Evolutionary conservation across 2,888 invertebrate genomes (phyloP).

Genomic region (Tachina fera): DNA sequence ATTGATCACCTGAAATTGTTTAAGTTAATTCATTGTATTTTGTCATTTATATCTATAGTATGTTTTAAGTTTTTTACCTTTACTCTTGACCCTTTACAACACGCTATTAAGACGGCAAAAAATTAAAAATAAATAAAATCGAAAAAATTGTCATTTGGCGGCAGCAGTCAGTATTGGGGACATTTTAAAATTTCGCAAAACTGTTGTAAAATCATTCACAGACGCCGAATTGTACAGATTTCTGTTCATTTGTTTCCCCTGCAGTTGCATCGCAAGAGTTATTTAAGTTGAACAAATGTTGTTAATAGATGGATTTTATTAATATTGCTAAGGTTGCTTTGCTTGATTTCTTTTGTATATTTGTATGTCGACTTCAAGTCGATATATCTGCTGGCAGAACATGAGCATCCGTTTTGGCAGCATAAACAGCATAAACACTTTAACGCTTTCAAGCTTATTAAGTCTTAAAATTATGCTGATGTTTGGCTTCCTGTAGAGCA

Average conservation of each 20-base stretch:
- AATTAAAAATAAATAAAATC: too few relatives aligned
- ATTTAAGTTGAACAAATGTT: constrained; percentile 50
- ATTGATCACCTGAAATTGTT: constrained; percentile 67
- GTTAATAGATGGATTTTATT: constrained; percentile 46
- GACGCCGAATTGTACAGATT: constrained; percentile 75
- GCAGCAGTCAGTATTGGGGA: constrained; percentile 39
- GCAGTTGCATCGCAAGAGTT: constrained; percentile 22
- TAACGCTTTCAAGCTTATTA: constrained; percentile 66
- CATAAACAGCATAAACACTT: constrained; percentile 65
- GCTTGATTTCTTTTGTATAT: constrained; percentile 38
- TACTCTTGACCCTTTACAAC: constrained; percentile 55
- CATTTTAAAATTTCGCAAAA: constrained; percentile 67
- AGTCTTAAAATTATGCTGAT: constrained; percentile 52
- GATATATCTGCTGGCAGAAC: constrained; percentile 73
- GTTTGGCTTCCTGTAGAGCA: constrained; percentile 69
- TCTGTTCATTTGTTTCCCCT: constrained; percentile 48
- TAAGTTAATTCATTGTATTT: constrained; percentile 62
- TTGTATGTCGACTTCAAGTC: constrained; percentile 66
- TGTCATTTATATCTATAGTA: constrained; percentile 46
- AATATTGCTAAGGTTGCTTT: constrained; percentile 24
- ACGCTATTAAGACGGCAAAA: constrained; percentile 23
- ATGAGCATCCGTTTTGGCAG: constrained; percentile 73
- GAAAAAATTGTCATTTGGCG: constrained; percentile 56
- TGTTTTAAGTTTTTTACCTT: not conserved
- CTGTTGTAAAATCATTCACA: constrained; percentile 75